These are phyloP conservation scores for Chaetorhynchus papuensis DNA, from an alignment of 2,113 vertebrate genomes.

Conservation along the genomic window DNA sequence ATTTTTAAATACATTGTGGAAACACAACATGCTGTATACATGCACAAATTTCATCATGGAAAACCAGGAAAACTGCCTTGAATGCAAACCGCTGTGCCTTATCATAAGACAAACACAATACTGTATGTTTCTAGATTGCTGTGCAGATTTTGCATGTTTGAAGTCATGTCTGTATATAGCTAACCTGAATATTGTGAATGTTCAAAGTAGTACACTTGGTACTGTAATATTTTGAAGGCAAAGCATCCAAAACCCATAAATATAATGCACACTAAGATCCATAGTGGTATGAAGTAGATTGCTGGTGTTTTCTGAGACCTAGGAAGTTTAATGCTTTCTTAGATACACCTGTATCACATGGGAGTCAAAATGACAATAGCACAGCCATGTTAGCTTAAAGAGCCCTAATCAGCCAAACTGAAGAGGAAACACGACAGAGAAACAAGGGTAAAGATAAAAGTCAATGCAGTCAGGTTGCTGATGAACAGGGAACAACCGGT, in stretches of 20 bases:
- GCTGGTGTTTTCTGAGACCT: not conserved
- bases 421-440: accelerated
- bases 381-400: not conserved
- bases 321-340: not conserved
- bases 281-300: not conserved
- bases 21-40: not conserved
- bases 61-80: not conserved
- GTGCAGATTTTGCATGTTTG: not conserved
- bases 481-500: not conserved
- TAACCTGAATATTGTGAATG: not conserved
- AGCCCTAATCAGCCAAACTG: not conserved
- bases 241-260: not conserved
- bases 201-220: accelerated
- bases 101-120: not conserved
- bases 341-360: not conserved
- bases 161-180: not conserved
- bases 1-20: not conserved
- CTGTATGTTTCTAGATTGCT: not conserved
- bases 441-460: not conserved
- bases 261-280: not conserved
- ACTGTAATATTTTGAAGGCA: not conserved
- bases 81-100: not conserved
- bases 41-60: not conserved
- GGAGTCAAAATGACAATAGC: not conserved
- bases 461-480: not conserved